These are phyloP conservation scores for Himalopsyche phryganea DNA, from an alignment of 1,140 invertebrate genomes.

Conservation along the genomic window DNA sequence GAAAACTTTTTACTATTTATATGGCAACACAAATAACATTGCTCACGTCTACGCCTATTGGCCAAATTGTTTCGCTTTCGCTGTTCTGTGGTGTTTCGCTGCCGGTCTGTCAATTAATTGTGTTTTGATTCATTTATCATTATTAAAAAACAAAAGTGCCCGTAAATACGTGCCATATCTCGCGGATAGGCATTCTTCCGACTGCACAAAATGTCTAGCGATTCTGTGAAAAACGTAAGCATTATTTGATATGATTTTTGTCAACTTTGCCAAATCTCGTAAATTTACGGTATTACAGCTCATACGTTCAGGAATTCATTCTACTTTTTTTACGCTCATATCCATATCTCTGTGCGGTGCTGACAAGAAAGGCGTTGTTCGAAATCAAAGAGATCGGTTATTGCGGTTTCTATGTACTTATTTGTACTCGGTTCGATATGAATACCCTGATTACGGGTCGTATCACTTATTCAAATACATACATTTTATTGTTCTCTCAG, in stretches of 20 bases:
- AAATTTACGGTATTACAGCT: conserved; percentile 10
- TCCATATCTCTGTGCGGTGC: neutral
- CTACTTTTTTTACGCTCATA: conserved; percentile 10
- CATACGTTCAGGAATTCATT: conserved; percentile 24
- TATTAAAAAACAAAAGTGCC: neutral
- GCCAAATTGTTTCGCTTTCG: neutral
- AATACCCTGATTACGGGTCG: too few relatives aligned
- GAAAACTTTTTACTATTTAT: too few relatives aligned
- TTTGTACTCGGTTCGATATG: neutral
- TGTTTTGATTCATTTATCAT: neutral
- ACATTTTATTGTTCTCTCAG: neutral
- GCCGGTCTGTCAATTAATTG: neutral
- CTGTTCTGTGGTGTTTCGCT: too few relatives aligned
- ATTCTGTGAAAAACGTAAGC: conserved; percentile 46
- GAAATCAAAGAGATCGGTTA: conserved; percentile 6
- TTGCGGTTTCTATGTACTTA: too few relatives aligned
- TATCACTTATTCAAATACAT: neutral
- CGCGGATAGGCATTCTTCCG: neutral
- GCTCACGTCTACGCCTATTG: neutral
- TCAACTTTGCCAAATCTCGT: neutral
- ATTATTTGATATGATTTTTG: conserved; percentile 21
- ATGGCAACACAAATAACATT: too few relatives aligned
- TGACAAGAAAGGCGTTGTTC: conserved; percentile 16
- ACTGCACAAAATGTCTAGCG: conserved; percentile 41
- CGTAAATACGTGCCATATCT: neutral